A percentile compares a stretch with the other conserved stretches of the same genome.
These are phyloP conservation scores for Potorous gilbertii DNA, from an alignment of 2,797 vertebrate species.

Conservation along the genomic window DNA sequence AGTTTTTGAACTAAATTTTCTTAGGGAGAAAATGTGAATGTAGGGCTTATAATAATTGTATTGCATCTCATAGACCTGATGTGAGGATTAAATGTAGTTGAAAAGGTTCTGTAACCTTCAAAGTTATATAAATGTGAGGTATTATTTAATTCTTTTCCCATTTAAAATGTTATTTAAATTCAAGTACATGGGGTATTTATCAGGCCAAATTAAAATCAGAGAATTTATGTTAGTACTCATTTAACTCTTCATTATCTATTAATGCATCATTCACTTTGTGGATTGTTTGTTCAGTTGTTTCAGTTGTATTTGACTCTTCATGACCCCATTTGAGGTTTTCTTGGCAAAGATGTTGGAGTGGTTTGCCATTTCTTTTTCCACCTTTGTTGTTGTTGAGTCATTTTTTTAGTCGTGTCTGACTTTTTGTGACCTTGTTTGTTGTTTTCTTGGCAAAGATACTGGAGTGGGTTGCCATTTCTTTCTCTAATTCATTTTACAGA, in stretches of 20 bases:
- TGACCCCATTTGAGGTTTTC: no score
- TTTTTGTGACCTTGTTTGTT: neutral
- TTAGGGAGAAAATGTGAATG: neutral
- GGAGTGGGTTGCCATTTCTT: neutral
- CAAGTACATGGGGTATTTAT: neutral
- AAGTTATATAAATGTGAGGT: neutral
- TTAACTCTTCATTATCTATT: neutral
- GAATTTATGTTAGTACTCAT: neutral
- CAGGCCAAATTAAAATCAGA: neutral
- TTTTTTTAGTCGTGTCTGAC: neutral
- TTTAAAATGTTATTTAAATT: neutral
- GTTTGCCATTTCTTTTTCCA: no score
- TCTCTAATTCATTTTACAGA: neutral
- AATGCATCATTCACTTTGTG: neutral
- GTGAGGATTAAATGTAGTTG: neutral
- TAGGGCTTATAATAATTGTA: neutral
- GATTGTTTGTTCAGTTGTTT: neutral
- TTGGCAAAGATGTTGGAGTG: no score
- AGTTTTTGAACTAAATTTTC: neutral
- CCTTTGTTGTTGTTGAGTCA: no score
- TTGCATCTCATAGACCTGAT: neutral
- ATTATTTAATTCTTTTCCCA: neutral
- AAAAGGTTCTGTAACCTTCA: neutral
- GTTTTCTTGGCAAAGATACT: neutral
- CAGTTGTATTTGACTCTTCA: no score